Conservation (phyloP, 92 coral and sea anemone species). For the Bergia sp. region DNA sequence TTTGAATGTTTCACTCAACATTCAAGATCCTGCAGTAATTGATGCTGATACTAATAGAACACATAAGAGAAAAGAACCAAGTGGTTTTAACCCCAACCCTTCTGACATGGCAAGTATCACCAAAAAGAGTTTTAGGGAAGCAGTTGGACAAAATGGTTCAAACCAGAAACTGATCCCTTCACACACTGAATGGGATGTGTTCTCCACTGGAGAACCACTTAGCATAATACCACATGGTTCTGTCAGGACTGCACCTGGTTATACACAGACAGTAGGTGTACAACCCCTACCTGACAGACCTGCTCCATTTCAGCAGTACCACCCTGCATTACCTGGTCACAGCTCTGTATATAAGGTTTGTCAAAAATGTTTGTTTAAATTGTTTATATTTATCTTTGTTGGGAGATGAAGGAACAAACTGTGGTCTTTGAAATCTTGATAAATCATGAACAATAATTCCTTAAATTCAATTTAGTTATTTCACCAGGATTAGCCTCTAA, state of each 20-base stretch:
- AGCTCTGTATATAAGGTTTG: slow-evolving; percentile 32
- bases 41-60: slow-evolving; percentile 35
- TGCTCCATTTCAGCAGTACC: neutral
- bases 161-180: neutral
- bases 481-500: too few species aligned
- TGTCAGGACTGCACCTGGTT: neutral
- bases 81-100: neutral
- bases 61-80: neutral
- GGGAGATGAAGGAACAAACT: neutral
- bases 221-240: slow-evolving; percentile 48
- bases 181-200: neutral
- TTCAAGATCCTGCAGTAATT: slow-evolving; percentile 28
- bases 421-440: neutral
- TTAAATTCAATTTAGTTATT: too few species aligned
- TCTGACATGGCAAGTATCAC: neutral
- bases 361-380: neutral
- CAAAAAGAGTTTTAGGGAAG: neutral
- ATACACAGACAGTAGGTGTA: neutral
- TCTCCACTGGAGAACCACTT: slow-evolving; percentile 27
- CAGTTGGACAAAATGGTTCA: neutral
- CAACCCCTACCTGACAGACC: neutral
- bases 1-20: slow-evolving; percentile 19
- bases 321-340: slow-evolving; percentile 1
- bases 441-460: too few species aligned
- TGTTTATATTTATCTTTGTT: neutral